Evolutionary conservation across 2,888 invertebrate species (phyloP).

Genomic region (Diarsia mendica): DNA sequence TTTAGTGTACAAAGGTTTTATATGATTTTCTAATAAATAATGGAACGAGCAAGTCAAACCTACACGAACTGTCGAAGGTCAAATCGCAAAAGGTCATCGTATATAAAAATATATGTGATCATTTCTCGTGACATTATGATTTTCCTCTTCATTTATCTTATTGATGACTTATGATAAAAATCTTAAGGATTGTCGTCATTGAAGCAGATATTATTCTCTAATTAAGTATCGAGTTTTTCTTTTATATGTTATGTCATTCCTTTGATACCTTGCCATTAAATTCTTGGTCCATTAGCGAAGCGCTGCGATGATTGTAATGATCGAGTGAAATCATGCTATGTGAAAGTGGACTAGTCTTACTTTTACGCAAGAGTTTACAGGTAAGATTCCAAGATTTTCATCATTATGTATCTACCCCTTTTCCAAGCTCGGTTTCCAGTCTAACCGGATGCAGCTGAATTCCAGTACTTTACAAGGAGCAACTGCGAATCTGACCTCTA

Average conservation of each 20-base stretch:
- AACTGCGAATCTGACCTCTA: no score
- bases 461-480: no score
- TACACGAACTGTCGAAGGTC: slow-evolving; percentile 4
- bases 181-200: slow-evolving; percentile 11
- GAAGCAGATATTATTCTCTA: slow-evolving; percentile 7
- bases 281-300: slow-evolving; percentile 12
- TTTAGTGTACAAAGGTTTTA: neutral
- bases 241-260: neutral
- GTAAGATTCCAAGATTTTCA: neutral
- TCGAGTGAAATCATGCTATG: slow-evolving; percentile 18
- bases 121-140: slow-evolving; percentile 9
- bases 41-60: neutral
- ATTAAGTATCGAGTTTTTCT: slow-evolving; percentile 8
- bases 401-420: no score
- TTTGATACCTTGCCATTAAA: neutral
- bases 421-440: no score
- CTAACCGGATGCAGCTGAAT: no score
- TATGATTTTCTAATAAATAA: neutral
- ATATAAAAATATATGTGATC: slow-evolving; percentile 6
- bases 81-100: slow-evolving; percentile 11
- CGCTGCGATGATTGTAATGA: slow-evolving; percentile 5
- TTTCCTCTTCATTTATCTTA: slow-evolving; percentile 20
- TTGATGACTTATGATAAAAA: neutral
- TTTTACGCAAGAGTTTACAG: neutral
- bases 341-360: slow-evolving; percentile 4